Conservation (phyloP, 2,888 invertebrate genomes). For the Eulithis prunata region DNA sequence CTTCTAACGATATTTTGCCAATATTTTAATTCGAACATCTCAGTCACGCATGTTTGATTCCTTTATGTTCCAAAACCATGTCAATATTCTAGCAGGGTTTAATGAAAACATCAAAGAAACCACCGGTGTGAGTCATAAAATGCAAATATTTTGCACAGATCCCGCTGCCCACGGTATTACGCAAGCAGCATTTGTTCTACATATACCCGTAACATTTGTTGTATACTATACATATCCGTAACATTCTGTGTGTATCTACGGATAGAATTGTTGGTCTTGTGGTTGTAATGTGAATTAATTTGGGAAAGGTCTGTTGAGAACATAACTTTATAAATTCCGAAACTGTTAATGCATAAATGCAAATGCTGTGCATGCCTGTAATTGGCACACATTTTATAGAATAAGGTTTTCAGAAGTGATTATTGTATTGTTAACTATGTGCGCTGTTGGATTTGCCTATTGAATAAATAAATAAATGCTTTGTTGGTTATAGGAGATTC, state of each 20-base stretch:
- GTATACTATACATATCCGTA: background rate
- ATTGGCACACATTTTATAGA: too few species aligned
- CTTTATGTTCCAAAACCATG: conserved; percentile 3
- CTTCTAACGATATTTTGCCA: background rate
- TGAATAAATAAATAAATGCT: too few species aligned
- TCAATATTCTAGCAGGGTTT: conserved; percentile 25
- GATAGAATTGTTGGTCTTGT: background rate
- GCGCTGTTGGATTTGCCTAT: too few species aligned
- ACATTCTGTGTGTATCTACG: background rate
- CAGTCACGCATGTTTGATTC: conserved; percentile 6
- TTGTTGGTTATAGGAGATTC: too few species aligned
- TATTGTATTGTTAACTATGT: too few species aligned
- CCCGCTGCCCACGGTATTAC: conserved; percentile 32
- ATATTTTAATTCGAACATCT: background rate
- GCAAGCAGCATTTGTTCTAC: conserved; percentile 27
- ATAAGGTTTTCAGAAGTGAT: too few species aligned
- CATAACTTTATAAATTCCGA: too few species aligned
- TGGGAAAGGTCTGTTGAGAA: too few species aligned
- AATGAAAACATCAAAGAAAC: conserved; percentile 40
- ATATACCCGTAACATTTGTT: conserved; percentile 16
- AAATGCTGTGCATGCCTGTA: too few species aligned
- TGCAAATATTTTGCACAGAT: conserved; percentile 41
- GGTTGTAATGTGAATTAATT: too few species aligned
- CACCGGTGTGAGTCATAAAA: conserved; percentile 37
- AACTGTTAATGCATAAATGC: too few species aligned